Evolutionary conservation across 2,797 vertebrate species (phyloP), one percentile per base, ranked within the genome.

Genomic region (Linurgus olivaceus): DNA sequence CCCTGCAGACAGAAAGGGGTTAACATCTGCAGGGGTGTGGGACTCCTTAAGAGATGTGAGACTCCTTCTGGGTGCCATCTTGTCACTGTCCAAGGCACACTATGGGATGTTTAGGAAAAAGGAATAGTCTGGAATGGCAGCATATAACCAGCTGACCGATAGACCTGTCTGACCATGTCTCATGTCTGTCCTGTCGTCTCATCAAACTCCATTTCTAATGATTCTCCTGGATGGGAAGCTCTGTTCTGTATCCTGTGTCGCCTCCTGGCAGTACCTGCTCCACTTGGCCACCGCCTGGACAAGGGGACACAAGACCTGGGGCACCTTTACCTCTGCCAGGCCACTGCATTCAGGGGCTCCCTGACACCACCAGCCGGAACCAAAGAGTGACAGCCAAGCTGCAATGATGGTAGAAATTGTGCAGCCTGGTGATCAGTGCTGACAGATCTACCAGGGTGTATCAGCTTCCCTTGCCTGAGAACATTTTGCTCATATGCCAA

Each of bases 401-500:
- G 2, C 33, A 86, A 47, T 1, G 23, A 37, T 13, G 33, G 35
- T 9, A 58, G 61, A 68, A 93, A 37, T 3, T 19, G 57, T 70
- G 72, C 47, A 62, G 61, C 15, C 3, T 23, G 59, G 17, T 7
- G 15, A 45, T 42, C 59, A 44, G 57, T 24, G 75, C 72, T 17
- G 33, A 68, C 1, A 57, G n/a, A 76, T 25, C 21, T 1, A 44
- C 15, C 33, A 37, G 65, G 23, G 33, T 68, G 29, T 9, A 33
- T 35, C 88, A 88, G 42, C 66, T 47, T 84, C 70, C 58, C 29
- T 23, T 28, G 9, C 35, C 78, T 52, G 37, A 44, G 68, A 96
- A 86, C 58, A 90, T 90, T 88, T 78, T 91, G 87, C 44, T 94
- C 82, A 13, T n/a, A 61, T 77, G 74, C 76, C 86, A 74, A 13